These are phyloP conservation scores for Drosophila nr. medialis DNA, from an alignment of 2,888 invertebrate genomes.

Conservation along the genomic window DNA sequence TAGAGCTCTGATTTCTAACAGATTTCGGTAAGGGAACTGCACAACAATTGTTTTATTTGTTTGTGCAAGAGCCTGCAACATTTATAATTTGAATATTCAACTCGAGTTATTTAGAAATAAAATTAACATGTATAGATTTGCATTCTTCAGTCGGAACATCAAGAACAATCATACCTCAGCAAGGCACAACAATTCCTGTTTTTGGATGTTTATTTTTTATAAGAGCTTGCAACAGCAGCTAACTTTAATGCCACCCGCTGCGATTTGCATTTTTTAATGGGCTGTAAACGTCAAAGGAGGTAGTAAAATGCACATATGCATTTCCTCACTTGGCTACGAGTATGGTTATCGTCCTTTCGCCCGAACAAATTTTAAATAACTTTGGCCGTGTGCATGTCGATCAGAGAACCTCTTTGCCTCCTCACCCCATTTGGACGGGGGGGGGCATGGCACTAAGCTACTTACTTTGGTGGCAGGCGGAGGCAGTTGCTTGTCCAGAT, in stretches of 20 bases:
- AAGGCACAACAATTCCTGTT: not conserved
- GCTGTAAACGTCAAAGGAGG: conserved; percentile 53
- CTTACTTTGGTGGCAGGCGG: conserved; percentile 47
- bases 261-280: conserved; percentile 73
- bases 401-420: conserved; percentile 49
- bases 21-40: not conserved
- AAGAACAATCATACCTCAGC: not conserved
- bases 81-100: not conserved
- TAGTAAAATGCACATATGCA: conserved; percentile 40
- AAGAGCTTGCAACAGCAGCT: conserved; percentile 10
- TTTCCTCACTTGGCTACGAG: conserved; percentile 23
- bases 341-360: conserved; percentile 48
- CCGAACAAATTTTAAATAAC: conserved; percentile 64
- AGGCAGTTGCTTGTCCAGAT: conserved; percentile 15
- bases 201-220: not conserved
- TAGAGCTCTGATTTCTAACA: no score
- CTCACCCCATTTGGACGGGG: not conserved
- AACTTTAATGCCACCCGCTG: conserved; percentile 41
- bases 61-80: not conserved
- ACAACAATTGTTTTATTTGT: not conserved
- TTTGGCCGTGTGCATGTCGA: conserved; percentile 29
- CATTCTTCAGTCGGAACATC: not conserved
- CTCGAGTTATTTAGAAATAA: not conserved
- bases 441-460: conserved; percentile 57
- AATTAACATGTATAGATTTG: not conserved